A percentile compares a stretch with the other conserved stretches of the same genome.
These are phyloP conservation scores for Petroica traversi DNA, from an alignment of 2,113 vertebrate species.

Conservation along the genomic window DNA sequence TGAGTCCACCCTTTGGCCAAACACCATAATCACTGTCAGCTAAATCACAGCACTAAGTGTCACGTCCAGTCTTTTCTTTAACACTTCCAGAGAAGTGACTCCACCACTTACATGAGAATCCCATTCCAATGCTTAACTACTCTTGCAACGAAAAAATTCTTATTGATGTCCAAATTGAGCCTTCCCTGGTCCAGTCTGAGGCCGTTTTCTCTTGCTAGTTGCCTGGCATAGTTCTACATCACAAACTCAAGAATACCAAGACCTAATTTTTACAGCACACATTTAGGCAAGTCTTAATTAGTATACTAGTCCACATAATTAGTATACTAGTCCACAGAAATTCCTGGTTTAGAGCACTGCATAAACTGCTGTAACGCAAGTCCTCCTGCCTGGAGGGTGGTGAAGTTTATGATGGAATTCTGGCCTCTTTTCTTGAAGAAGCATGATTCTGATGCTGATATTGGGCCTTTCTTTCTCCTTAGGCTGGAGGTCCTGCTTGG, in stretches of 20 bases:
- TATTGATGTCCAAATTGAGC: not conserved
- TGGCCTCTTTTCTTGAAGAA: not conserved
- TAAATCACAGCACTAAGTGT: not conserved
- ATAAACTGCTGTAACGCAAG: not conserved
- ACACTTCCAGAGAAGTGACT: not conserved
- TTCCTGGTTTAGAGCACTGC: not conserved
- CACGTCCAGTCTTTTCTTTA: not conserved
- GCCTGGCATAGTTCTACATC: not conserved
- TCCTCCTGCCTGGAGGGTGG: not conserved
- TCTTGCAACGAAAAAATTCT: not conserved
- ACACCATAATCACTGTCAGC: not conserved
- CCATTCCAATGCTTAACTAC: not conserved
- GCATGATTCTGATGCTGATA: not conserved
- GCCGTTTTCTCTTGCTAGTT: not conserved
- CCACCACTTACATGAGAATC: not conserved
- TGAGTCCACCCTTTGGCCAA: not conserved
- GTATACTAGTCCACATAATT: not conserved
- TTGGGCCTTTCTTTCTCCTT: not conserved
- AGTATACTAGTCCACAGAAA: not conserved
- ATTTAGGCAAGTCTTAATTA: not conserved
- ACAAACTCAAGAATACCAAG: not conserved
- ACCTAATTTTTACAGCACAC: not conserved
- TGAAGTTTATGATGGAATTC: not conserved
- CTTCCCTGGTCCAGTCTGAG: not conserved
- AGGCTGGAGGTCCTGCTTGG: rapidly evolving